Evolutionary conservation across 2,888 invertebrate genomes (phyloP).

Genomic region (Polymixis flavicincta): DNA sequence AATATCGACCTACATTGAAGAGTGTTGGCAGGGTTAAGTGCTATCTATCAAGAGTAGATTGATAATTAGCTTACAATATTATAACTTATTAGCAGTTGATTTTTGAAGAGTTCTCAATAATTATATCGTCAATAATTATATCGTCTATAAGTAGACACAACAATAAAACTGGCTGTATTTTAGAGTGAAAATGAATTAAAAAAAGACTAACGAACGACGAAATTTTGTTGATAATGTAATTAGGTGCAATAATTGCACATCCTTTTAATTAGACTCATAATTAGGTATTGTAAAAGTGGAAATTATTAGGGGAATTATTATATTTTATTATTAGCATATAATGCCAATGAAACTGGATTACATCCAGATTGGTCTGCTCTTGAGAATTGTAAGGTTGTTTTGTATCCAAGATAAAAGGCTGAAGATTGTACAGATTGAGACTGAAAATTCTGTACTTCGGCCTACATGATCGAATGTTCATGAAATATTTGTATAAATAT

Average conservation of each 20-base stretch:
- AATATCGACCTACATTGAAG: background rate
- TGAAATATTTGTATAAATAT: conserved; percentile 64
- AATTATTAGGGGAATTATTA: background rate
- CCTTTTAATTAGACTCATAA: conserved; percentile 1
- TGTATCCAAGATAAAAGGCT: background rate
- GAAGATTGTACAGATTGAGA: conserved; percentile 2
- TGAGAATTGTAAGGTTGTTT: background rate
- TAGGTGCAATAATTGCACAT: background rate
- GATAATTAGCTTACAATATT: conserved; percentile 18
- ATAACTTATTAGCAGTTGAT: background rate
- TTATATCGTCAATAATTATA: background rate
- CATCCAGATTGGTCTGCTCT: too few species aligned
- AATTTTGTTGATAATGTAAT: background rate
- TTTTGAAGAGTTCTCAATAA: conserved; percentile 5
- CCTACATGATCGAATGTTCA: conserved; percentile 36
- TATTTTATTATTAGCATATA: background rate
- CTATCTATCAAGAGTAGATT: conserved; percentile 30
- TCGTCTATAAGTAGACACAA: too few species aligned
- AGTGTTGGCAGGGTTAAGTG: conserved; percentile 51
- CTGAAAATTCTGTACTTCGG: conserved; percentile 28
- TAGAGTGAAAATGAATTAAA: background rate
- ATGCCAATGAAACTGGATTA: background rate
- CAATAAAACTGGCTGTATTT: background rate
- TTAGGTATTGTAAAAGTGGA: background rate
- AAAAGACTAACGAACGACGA: too few species aligned